Evolutionary conservation across 1,140 invertebrate species (phyloP).

Genomic region (Cherax destructor): DNA sequence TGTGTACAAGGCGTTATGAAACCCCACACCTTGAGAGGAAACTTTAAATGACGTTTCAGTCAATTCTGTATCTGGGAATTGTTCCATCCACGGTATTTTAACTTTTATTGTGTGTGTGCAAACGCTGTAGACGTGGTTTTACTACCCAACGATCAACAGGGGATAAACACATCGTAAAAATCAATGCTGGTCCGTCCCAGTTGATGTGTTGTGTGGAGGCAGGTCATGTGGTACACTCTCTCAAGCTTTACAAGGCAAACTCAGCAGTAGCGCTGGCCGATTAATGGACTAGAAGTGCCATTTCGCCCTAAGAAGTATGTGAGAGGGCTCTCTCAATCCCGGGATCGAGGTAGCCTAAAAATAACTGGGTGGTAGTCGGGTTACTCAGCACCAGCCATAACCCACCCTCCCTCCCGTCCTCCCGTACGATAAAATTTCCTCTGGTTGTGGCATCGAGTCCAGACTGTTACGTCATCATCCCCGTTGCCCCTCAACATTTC

Average conservation of each 20-base stretch:
- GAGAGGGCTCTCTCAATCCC: not conserved
- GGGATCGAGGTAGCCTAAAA: not conserved
- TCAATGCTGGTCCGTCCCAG: not conserved
- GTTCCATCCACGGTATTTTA: too few relatives aligned
- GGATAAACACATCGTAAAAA: not conserved
- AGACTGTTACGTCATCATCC: constrained; percentile 52
- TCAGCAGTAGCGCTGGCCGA: not conserved
- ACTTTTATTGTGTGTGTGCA: too few relatives aligned
- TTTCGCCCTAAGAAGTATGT: not conserved
- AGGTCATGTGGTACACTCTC: not conserved
- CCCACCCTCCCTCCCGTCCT: not conserved
- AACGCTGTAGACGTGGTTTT: not conserved
- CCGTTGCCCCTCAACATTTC: constrained; percentile 18
- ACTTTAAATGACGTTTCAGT: too few relatives aligned
- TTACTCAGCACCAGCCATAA: constrained; percentile 6
- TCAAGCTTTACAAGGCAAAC: not conserved
- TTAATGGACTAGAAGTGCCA: not conserved
- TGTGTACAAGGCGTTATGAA: too few relatives aligned
- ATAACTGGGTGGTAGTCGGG: not conserved
- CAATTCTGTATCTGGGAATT: too few relatives aligned
- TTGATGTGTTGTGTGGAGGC: not conserved
- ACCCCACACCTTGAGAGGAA: too few relatives aligned
- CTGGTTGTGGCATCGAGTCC: constrained; percentile 24
- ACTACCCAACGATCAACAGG: not conserved
- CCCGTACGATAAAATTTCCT: constrained; percentile 5